Conservation (phyloP, 2,797 vertebrate genomes). For the Tapera naevia region DNA sequence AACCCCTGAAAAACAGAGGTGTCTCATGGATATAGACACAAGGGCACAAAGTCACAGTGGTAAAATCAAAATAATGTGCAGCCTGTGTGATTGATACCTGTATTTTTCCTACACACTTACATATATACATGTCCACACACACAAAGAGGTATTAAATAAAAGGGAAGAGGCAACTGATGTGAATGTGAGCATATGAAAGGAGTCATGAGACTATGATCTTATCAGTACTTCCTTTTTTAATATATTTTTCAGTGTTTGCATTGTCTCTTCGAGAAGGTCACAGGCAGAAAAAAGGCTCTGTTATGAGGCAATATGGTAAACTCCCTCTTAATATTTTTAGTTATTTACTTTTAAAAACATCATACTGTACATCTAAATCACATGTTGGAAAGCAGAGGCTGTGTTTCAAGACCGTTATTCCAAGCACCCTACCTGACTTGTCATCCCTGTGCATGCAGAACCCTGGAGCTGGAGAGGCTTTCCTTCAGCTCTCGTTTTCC, state of each 20-base stretch:
- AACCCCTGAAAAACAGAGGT: not conserved
- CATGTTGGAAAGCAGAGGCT: rapidly evolving
- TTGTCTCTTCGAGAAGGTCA: not conserved
- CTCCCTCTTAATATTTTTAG: not conserved
- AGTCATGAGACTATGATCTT: not conserved
- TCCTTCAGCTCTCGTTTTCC: not conserved
- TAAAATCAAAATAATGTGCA: rapidly evolving
- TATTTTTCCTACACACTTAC: not conserved
- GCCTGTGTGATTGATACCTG: too few relatives aligned
- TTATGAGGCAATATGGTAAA: not conserved
- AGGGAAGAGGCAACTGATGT: not conserved
- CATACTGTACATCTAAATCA: not conserved
- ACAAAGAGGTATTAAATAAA: not conserved
- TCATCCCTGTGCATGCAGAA: not conserved
- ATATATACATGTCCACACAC: too few relatives aligned
- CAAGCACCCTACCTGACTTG: not conserved
- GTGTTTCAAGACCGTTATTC: not conserved
- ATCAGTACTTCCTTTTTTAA: not conserved
- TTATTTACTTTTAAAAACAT: not conserved
- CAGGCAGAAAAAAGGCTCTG: not conserved
- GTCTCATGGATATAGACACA: rapidly evolving
- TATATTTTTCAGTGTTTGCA: not conserved
- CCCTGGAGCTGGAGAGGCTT: not conserved
- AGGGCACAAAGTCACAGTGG: not conserved
- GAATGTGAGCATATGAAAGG: not conserved